Evolutionary conservation across 1,140 invertebrate species (phyloP).

Genomic region (Drosophila chauvacae): DNA sequence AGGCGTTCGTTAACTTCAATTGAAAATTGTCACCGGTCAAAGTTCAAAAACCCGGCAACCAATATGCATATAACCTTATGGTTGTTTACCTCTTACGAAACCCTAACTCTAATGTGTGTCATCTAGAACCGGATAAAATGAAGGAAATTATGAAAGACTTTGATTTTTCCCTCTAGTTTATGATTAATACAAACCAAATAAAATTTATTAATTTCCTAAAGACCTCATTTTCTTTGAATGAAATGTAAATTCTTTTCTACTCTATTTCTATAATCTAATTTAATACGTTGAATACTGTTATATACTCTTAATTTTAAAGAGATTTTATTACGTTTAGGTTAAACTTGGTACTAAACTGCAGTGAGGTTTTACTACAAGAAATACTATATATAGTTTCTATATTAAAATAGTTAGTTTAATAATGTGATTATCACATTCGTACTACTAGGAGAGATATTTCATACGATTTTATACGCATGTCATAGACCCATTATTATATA

Average conservation of each 20-base stretch:
- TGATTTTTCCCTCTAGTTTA: not conserved
- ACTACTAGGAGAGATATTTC: not conserved
- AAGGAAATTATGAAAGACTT: not conserved
- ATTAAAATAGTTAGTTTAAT: not conserved
- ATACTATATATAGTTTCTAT: not conserved
- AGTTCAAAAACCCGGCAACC: constrained; percentile 43
- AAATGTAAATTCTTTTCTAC: too few relatives aligned
- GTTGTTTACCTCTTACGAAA: constrained; percentile 31
- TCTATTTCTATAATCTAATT: too few relatives aligned
- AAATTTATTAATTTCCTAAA: too few relatives aligned
- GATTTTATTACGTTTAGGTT: not conserved
- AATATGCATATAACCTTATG: constrained; percentile 31
- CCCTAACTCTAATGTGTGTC: not conserved
- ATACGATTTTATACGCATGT: not conserved
- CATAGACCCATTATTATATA: not conserved
- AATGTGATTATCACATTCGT: not conserved
- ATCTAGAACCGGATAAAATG: not conserved
- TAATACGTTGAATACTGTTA: too few relatives aligned
- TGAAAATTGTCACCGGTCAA: constrained; percentile 49
- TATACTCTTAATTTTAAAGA: not conserved
- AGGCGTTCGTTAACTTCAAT: constrained; percentile 75
- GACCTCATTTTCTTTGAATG: too few relatives aligned
- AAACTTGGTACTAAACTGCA: too few relatives aligned
- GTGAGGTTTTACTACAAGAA: too few relatives aligned
- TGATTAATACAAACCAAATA: too few relatives aligned